Percentiles rank a stretch among this genome's conserved stretches.
phyloP scores from a whole-genome alignment of 1,140 invertebrate genomes.

The Trichonephila inaurata region DNA sequence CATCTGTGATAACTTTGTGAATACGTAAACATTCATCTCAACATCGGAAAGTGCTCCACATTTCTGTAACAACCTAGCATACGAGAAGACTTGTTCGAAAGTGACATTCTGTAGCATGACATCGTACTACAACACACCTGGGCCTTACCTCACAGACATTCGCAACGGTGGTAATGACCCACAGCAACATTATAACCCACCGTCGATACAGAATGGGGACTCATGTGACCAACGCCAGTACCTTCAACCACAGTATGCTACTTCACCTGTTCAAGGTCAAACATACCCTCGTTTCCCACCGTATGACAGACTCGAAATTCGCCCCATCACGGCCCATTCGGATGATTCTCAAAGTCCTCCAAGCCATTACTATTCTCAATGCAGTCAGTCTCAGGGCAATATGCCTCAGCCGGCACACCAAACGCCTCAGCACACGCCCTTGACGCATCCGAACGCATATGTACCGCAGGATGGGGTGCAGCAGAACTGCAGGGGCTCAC shows the following conservation, averaged over 20 bases:
- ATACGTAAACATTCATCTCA: background rate
- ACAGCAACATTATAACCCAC: slow-evolving; percentile 68
- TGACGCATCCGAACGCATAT: slow-evolving; percentile 76
- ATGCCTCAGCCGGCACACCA: slow-evolving; percentile 77
- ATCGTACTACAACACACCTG: slow-evolving; percentile 90
- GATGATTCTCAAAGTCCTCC: slow-evolving; percentile 77
- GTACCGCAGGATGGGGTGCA: slow-evolving; percentile 71
- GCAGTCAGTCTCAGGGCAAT: slow-evolving; percentile 75
- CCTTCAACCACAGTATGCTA: slow-evolving; percentile 79
- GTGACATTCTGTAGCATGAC: slow-evolving; percentile 84
- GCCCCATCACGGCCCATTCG: slow-evolving; percentile 85
- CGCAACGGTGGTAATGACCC: slow-evolving; percentile 84
- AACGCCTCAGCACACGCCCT: slow-evolving; percentile 69
- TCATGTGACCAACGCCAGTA: slow-evolving; percentile 85
- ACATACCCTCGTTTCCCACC: slow-evolving; percentile 93
- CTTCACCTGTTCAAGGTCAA: slow-evolving; percentile 73
- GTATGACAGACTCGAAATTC: slow-evolving; percentile 92
- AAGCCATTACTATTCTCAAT: slow-evolving; percentile 81
- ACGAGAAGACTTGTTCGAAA: background rate
- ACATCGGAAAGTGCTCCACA: background rate
- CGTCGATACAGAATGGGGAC: slow-evolving; percentile 79
- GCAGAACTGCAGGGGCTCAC: slow-evolving; percentile 75
- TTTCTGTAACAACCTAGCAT: background rate
- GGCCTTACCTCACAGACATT: slow-evolving; percentile 95
- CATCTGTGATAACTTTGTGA: slow-evolving; percentile 16